These are phyloP conservation scores for Gnathonemus echidnorhynchus DNA, from an alignment of 2,113 vertebrate species.

Conservation along the genomic window DNA sequence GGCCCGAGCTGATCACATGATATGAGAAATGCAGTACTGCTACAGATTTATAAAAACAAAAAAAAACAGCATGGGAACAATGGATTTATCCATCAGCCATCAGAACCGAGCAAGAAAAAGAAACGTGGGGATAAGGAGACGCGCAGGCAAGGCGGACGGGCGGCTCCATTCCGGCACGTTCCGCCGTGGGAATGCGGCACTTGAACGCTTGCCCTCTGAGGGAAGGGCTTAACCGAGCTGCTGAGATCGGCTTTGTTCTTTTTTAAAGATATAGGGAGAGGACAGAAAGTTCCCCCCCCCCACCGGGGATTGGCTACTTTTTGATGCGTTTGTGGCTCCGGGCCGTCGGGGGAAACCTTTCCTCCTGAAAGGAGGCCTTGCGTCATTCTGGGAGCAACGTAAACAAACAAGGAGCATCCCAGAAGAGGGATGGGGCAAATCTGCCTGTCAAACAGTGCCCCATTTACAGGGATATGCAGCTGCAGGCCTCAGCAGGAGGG, in stretches of 20 bases:
- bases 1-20: not conserved
- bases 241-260: not conserved
- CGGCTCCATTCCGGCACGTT: not conserved
- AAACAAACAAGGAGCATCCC: not conserved
- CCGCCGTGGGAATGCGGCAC: not conserved
- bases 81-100: not conserved
- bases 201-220: not conserved
- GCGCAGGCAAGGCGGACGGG: not conserved
- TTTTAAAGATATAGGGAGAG: not conserved
- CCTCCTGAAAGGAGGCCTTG: not conserved
- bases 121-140: not conserved
- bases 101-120: not conserved
- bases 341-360: not conserved
- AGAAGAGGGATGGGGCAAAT: not conserved
- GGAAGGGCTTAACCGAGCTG: not conserved
- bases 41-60: not conserved
- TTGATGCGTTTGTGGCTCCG: not conserved
- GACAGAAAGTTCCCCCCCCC: not conserved
- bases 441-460: not conserved
- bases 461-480: slow-evolving; percentile 9
- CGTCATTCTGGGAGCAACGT: not conserved
- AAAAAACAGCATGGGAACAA: not conserved
- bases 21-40: not conserved
- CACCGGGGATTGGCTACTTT: not conserved
- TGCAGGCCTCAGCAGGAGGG: not conserved